These are phyloP conservation scores for Nerophis lumbriciformis DNA, from an alignment of 2,113 vertebrate genomes.

Conservation along the genomic window DNA sequence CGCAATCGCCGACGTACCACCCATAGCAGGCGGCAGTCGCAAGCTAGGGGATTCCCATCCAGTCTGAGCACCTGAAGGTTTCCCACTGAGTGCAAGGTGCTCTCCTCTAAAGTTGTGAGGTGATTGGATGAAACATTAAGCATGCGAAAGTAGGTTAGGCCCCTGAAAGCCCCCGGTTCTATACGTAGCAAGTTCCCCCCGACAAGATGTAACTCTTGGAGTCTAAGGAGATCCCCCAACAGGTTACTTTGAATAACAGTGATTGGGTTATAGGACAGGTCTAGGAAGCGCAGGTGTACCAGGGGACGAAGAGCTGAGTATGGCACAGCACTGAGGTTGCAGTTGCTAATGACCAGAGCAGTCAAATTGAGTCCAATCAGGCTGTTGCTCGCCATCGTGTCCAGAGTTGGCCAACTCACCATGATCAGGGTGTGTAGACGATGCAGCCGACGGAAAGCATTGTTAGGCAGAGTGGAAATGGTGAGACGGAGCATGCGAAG, in stretches of 20 bases:
- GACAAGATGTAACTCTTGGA: slow-evolving; percentile 81
- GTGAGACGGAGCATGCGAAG: slow-evolving; percentile 74
- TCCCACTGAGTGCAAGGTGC: slow-evolving; percentile 78
- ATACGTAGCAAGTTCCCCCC: slow-evolving; percentile 76
- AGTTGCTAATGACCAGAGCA: slow-evolving; percentile 76
- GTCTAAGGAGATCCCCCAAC: slow-evolving; percentile 71
- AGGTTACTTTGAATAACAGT: slow-evolving; percentile 68
- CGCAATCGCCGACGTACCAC: slow-evolving; percentile 70
- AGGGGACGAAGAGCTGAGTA: slow-evolving; percentile 76
- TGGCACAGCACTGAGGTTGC: slow-evolving; percentile 79
- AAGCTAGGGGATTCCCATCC: slow-evolving; percentile 81
- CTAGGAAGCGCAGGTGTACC: slow-evolving; percentile 75
- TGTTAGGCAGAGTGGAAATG: slow-evolving; percentile 70
- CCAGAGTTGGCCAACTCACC: slow-evolving; percentile 75
- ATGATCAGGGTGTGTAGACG: slow-evolving; percentile 75
- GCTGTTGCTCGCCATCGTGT: slow-evolving; percentile 73
- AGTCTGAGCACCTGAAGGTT: slow-evolving; percentile 79
- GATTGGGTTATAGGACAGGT: slow-evolving; percentile 87
- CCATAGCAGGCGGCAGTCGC: slow-evolving; percentile 88
- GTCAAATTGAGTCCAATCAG: slow-evolving; percentile 80
- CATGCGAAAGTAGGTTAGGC: slow-evolving; percentile 73
- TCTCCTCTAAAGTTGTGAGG: slow-evolving; percentile 79
- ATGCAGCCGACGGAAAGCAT: slow-evolving; percentile 72
- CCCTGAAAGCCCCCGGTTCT: slow-evolving; percentile 77
- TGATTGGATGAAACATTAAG: slow-evolving; percentile 83